phyloP scores from a whole-genome alignment of 2,797 vertebrate genomes.

The Varecia variegata region DNA sequence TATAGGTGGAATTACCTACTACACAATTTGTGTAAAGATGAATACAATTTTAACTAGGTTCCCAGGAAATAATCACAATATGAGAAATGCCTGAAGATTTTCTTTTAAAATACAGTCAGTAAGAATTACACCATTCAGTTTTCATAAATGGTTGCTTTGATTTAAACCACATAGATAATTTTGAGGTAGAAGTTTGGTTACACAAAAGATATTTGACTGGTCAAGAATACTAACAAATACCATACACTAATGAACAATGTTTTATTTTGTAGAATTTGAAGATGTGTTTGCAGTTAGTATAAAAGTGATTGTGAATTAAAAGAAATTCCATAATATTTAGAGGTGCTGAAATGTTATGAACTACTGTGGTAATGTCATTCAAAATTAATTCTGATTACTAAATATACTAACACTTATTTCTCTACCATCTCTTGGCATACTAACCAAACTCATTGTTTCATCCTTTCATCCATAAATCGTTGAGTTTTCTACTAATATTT shows the following conservation, averaged over 20 bases:
- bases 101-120: background rate
- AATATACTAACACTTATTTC: background rate
- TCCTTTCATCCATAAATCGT: background rate
- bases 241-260: background rate
- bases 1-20: background rate
- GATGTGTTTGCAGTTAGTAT: background rate
- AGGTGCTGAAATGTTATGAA: background rate
- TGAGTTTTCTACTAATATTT: background rate
- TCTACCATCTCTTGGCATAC: background rate
- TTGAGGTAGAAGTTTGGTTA: background rate
- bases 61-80: background rate
- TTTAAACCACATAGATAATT: background rate
- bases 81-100: background rate
- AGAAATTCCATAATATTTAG: background rate
- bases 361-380: background rate
- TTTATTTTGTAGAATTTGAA: background rate
- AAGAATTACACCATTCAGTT: background rate
- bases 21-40: background rate
- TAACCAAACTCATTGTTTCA: background rate
- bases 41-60: background rate
- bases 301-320: background rate
- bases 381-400: background rate
- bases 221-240: background rate
- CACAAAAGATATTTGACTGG: background rate
- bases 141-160: background rate